Conservation (phyloP, 2,113 vertebrate genomes). For the Xyrauchen texanus region DNA sequence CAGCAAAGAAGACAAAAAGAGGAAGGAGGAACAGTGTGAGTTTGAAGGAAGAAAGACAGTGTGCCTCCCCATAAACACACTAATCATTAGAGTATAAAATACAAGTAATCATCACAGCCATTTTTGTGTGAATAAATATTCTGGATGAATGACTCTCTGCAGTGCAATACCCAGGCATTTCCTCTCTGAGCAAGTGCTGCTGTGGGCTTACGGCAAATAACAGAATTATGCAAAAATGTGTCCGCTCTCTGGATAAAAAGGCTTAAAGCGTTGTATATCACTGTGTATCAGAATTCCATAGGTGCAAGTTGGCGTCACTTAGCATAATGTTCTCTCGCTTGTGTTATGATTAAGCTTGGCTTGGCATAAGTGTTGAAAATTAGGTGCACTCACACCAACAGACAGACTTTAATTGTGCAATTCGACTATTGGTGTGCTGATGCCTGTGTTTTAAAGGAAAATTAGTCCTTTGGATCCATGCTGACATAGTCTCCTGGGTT, state of each 20-base stretch:
- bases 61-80: slow-evolving; percentile 24
- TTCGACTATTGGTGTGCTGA: slow-evolving; percentile 44
- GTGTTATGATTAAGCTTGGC: slow-evolving; percentile 35
- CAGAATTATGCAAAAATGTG: slow-evolving; percentile 22
- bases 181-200: slow-evolving; percentile 6
- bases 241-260: slow-evolving; percentile 10
- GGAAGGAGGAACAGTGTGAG: slow-evolving; percentile 17
- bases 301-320: slow-evolving; percentile 41
- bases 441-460: slow-evolving; percentile 54
- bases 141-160: slow-evolving; percentile 7
- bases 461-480: slow-evolving; percentile 42
- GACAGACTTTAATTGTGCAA: slow-evolving; percentile 45
- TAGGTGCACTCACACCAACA: slow-evolving; percentile 17
- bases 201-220: slow-evolving; percentile 39
- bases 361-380: slow-evolving; percentile 36
- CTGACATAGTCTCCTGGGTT: slow-evolving; percentile 50
- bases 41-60: slow-evolving; percentile 22
- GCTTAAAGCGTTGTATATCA: slow-evolving; percentile 16
- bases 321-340: slow-evolving; percentile 49
- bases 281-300: slow-evolving; percentile 39
- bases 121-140: slow-evolving; percentile 46
- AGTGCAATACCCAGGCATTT: background rate
- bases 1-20: slow-evolving; percentile 10
- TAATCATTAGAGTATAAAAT: slow-evolving; percentile 28
- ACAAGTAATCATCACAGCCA: slow-evolving; percentile 33